Conservation (phyloP, 2,888 invertebrate genomes). For the Phaonia tiefii region DNA sequence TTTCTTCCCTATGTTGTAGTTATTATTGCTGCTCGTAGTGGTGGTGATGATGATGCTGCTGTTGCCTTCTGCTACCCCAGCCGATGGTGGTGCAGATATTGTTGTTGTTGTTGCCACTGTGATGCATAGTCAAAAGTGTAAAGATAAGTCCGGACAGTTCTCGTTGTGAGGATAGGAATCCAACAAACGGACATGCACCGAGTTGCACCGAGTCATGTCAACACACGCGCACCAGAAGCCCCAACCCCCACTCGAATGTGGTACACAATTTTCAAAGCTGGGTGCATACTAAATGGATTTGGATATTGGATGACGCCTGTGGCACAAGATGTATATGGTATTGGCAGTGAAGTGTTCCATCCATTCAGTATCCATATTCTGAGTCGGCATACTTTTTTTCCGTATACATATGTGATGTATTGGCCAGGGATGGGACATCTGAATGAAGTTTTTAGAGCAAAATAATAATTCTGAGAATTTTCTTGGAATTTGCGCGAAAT, state of each 20-base stretch:
- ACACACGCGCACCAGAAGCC: conserved; percentile 31
- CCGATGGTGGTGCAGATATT: conserved; percentile 18
- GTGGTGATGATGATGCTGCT: conserved; percentile 17
- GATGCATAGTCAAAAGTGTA: conserved; percentile 39
- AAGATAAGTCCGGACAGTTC: conserved; percentile 46
- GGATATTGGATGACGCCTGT: background rate
- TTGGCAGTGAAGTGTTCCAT: too few species aligned
- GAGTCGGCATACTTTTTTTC: too few species aligned
- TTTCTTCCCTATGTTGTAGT: conserved; percentile 45
- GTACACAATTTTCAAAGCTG: conserved; percentile 23
- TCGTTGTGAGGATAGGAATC: conserved; percentile 39
- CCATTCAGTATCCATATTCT: too few species aligned
- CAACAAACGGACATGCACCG: conserved; percentile 46
- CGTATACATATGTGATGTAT: too few species aligned
- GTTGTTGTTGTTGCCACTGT: conserved; percentile 24
- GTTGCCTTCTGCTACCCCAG: conserved; percentile 10
- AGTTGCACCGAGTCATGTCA: background rate
- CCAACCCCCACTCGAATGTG: conserved; percentile 3
- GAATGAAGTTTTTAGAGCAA: too few species aligned
- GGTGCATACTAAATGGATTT: background rate
- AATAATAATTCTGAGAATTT: too few species aligned
- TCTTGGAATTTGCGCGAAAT: too few species aligned
- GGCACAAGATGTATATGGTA: background rate
- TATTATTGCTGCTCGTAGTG: too few species aligned
- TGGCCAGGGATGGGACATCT: too few species aligned